Conservation (phyloP, 2,797 vertebrate genomes). For the Nothura maculosa region DNA sequence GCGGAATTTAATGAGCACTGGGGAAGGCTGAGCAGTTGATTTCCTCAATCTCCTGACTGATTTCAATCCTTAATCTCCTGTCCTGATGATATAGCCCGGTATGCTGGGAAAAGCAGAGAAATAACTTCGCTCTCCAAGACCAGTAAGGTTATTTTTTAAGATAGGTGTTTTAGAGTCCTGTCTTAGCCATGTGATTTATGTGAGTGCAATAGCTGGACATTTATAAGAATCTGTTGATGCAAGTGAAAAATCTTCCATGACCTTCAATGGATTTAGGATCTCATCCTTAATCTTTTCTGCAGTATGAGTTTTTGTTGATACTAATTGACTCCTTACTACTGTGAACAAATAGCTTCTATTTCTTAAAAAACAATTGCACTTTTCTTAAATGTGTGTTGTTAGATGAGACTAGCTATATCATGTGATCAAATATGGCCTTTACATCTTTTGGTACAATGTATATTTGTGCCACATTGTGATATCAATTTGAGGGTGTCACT, state of each 20-base stretch:
- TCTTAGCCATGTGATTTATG: background rate
- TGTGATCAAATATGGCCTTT: background rate
- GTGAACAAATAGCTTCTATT: background rate
- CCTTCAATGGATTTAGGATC: background rate
- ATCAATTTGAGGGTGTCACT: conserved; percentile 64
- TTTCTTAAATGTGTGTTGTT: background rate
- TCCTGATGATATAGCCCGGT: background rate
- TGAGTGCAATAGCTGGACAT: background rate
- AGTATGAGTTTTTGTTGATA: background rate
- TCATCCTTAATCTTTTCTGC: background rate
- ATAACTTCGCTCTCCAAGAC: background rate
- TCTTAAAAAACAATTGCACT: background rate
- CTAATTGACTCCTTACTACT: background rate
- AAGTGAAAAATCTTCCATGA: background rate
- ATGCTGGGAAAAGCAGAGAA: background rate
- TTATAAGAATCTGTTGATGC: background rate
- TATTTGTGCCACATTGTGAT: conserved; percentile 50
- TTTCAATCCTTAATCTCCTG: accelerated
- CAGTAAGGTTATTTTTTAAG: background rate
- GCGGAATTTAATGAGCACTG: background rate
- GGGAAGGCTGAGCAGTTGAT: background rate
- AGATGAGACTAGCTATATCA: background rate
- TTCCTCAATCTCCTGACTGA: accelerated
- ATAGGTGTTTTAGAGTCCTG: background rate
- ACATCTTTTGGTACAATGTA: conserved; percentile 5